Evolutionary conservation across 2,888 invertebrate species (phyloP).

Genomic region (Drosophila greeni): DNA sequence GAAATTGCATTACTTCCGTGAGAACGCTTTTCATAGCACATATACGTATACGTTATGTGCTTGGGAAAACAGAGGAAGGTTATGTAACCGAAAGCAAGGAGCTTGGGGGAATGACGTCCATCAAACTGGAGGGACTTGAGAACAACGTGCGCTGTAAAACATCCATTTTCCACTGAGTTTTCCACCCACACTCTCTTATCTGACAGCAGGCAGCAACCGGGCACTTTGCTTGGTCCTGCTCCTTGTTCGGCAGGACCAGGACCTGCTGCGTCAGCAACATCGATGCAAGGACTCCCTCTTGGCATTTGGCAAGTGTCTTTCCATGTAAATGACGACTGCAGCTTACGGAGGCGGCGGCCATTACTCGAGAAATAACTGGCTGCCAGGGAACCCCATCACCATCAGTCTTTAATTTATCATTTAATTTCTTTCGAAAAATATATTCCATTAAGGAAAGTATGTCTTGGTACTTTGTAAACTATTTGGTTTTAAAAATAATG

Average conservation of each 20-base stretch:
- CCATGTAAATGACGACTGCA: constrained; percentile 30
- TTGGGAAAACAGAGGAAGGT: constrained; percentile 11
- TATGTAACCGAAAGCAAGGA: constrained; percentile 46
- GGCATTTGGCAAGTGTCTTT: constrained; percentile 36
- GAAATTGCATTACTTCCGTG: constrained; percentile 60
- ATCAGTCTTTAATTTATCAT: neutral
- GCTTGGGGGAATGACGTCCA: constrained; percentile 24
- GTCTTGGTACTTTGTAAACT: neutral
- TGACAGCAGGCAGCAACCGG: constrained; percentile 50
- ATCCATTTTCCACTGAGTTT: constrained; percentile 7
- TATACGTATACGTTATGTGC: constrained; percentile 3
- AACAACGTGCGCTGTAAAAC: constrained; percentile 28
- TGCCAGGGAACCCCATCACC: neutral
- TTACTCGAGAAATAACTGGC: constrained; percentile 23
- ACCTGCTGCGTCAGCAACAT: constrained; percentile 33
- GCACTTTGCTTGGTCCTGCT: constrained; percentile 35
- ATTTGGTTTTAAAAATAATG: neutral
- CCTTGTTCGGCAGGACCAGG: constrained; percentile 31
- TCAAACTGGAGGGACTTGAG: constrained; percentile 30
- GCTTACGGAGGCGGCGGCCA: constrained; percentile 7
- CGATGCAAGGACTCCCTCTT: constrained; percentile 16
- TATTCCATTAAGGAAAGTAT: neutral
- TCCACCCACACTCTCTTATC: constrained; percentile 49
- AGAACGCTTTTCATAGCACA: constrained; percentile 57
- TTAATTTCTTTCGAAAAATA: neutral